A percentile compares a stretch with the other conserved stretches of the same genome.
Evolutionary conservation across 2,113 vertebrate species (phyloP).

Genomic region (Cranoglanis bouderius): DNA sequence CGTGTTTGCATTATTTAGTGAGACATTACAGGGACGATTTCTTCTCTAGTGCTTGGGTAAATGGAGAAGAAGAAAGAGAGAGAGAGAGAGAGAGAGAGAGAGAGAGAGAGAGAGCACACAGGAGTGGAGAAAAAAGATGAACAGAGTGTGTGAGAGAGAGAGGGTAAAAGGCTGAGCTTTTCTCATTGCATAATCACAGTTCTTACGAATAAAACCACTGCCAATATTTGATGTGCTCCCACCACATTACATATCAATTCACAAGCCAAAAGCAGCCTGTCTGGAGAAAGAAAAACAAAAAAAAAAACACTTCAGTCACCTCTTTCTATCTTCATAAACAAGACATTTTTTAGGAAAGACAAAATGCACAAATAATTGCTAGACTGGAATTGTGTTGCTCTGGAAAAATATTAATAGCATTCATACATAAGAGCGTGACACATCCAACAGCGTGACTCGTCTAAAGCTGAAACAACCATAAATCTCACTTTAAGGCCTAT

Average conservation of each 20-base stretch:
- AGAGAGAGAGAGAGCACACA: no score
- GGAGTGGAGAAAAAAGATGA: neutral
- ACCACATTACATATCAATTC: conserved; percentile 34
- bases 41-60: conserved; percentile 21
- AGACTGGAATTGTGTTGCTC: conserved; percentile 15
- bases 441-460: conserved; percentile 43
- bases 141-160: neutral
- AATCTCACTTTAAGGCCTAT: conserved; percentile 61
- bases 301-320: neutral
- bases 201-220: conserved; percentile 46
- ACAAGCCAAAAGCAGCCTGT: conserved; percentile 29
- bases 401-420: conserved; percentile 36
- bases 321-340: conserved; percentile 14
- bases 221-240: conserved; percentile 50
- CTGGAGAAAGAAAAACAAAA: neutral
- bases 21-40: conserved; percentile 43
- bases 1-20: conserved; percentile 47
- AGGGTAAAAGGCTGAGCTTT: conserved; percentile 18
- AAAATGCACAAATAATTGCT: conserved; percentile 5
- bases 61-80: neutral
- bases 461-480: conserved; percentile 44
- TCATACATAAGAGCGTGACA: conserved; percentile 43
- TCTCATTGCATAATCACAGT: conserved; percentile 48
- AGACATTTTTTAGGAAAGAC: neutral
- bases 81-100: neutral